These are phyloP conservation scores for Alfaro cultratus DNA, from an alignment of 2,797 vertebrate genomes.

Conservation along the genomic window DNA sequence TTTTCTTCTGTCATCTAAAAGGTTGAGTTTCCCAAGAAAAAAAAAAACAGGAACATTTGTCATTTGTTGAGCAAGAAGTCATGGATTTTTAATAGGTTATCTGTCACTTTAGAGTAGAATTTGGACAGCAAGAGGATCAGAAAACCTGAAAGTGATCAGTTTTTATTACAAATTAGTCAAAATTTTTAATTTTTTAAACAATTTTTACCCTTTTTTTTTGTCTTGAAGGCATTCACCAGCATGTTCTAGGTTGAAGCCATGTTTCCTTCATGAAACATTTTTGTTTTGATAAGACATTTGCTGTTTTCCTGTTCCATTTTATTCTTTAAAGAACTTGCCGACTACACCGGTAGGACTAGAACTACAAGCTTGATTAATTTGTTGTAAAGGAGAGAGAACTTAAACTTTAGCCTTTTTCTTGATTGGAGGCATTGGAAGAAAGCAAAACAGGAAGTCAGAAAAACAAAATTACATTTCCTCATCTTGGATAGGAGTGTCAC, in stretches of 20 bases:
- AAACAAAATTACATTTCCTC: no score
- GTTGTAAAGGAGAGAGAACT: not conserved
- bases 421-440: no score
- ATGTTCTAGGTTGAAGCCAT: not conserved
- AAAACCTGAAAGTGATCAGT: not conserved
- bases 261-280: not conserved
- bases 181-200: not conserved
- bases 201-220: not conserved
- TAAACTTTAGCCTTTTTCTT: not conserved
- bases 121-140: not conserved
- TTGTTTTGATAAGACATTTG: not conserved
- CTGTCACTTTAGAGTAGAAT: constrained; percentile 22
- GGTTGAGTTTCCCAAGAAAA: constrained; percentile 9
- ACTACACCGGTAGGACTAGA: not conserved
- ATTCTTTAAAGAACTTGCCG: not conserved
- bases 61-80: constrained; percentile 16
- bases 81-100: constrained; percentile 24
- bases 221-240: not conserved
- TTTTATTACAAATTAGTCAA: not conserved
- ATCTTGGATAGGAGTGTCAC: not conserved
- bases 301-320: not conserved
- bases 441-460: no score
- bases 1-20: constrained; percentile 2
- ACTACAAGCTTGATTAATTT: not conserved
- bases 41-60: constrained; percentile 9